Percentiles rank a stretch among this genome's conserved stretches.
Evolutionary conservation across 2,113 vertebrate species (phyloP).

Genomic region (Cynopterus brachyotis): DNA sequence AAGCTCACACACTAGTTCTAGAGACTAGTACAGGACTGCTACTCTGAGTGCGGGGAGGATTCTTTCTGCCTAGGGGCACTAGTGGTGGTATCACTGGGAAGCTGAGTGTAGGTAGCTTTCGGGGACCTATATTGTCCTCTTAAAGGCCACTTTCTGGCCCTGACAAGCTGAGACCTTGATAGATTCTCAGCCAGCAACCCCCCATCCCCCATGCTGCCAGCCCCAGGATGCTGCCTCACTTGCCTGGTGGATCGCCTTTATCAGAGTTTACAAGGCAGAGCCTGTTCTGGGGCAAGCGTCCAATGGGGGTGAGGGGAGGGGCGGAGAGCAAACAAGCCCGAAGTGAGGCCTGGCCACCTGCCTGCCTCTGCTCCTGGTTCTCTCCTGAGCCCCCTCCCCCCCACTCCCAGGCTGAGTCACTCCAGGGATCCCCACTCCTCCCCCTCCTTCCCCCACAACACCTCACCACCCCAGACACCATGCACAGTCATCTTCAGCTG

Average conservation of each 20-base stretch:
- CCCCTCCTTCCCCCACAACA: rapidly evolving
- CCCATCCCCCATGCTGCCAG: too few relatives aligned
- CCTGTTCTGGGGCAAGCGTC: not conserved
- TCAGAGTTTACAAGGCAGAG: not conserved
- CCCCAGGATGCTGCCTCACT: not conserved
- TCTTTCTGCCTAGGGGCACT: not conserved
- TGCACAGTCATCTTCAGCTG: not conserved
- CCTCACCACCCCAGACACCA: not conserved
- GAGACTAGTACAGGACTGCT: not conserved
- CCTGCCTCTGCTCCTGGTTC: not conserved
- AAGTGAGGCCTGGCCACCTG: not conserved
- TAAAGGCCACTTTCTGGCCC: not conserved
- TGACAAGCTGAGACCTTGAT: not conserved
- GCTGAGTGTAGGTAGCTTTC: not conserved
- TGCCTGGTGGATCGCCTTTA: not conserved
- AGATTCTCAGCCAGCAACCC: not conserved
- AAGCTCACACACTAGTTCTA: not conserved
- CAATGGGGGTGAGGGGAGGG: not conserved
- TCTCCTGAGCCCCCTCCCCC: not conserved
- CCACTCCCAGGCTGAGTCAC: not conserved
- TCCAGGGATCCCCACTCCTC: not conserved
- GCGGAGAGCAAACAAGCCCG: not conserved
- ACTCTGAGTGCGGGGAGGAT: not conserved
- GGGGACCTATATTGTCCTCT: not conserved
- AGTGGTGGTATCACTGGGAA: not conserved